These are phyloP conservation scores for Malurus alboscapulatus DNA, from an alignment of 2,113 vertebrate species.

Conservation along the genomic window DNA sequence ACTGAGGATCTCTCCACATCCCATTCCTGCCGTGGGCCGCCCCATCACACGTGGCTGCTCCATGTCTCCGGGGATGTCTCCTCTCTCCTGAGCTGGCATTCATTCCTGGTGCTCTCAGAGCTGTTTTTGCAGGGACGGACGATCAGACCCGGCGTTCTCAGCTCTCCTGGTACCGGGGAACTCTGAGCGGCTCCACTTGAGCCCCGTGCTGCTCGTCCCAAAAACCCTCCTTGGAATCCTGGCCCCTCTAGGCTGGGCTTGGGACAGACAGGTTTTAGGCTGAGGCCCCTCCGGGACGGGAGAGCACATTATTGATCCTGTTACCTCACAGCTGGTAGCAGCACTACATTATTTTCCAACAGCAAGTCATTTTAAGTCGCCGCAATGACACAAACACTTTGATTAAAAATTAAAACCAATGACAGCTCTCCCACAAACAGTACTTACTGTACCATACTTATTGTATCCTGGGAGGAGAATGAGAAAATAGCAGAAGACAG, in stretches of 20 bases:
- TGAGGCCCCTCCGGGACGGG: background rate
- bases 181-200: too few species aligned
- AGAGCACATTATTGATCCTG: background rate
- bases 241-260: background rate
- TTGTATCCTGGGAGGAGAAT: conserved; percentile 11
- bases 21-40: too few species aligned
- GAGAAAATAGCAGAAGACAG: conserved; percentile 43
- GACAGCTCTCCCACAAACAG: conserved; percentile 42
- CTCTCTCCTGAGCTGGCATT: too few species aligned
- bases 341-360: background rate
- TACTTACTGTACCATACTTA: conserved; percentile 25
- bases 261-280: background rate
- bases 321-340: background rate
- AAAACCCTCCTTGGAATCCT: background rate
- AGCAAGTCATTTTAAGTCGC: background rate
- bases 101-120: too few species aligned
- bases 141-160: too few species aligned
- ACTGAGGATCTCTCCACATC: too few species aligned
- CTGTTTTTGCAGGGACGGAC: too few species aligned
- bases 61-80: too few species aligned
- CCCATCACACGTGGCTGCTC: too few species aligned
- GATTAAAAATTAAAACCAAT: conserved; percentile 62
- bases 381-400: conserved; percentile 10
- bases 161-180: too few species aligned
- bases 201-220: too few species aligned